Percentiles rank a stretch among this genome's conserved stretches.
These are phyloP conservation scores for Poeciliopsis turrubarensis DNA, from an alignment of 2,113 vertebrate genomes.

Conservation along the genomic window DNA sequence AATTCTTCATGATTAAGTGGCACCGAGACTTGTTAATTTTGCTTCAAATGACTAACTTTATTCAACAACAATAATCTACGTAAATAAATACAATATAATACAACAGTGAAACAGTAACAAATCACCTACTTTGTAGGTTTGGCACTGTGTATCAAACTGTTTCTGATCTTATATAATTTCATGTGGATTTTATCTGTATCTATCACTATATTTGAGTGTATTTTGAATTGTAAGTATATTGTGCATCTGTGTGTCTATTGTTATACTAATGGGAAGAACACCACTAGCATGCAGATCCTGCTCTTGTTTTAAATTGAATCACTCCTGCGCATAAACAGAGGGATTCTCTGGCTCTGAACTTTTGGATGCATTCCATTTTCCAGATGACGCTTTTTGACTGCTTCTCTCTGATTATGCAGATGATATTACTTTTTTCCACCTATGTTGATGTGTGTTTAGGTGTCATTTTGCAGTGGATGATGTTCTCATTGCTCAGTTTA, in stretches of 20 bases:
- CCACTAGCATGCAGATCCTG: conserved; percentile 50
- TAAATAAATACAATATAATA: not conserved
- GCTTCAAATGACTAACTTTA: too few relatives aligned
- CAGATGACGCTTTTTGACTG: conserved; percentile 45
- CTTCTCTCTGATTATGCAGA: conserved; percentile 74
- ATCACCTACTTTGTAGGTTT: conserved; percentile 3
- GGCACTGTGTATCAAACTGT: conserved; percentile 2
- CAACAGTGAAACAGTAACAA: conserved; percentile 13
- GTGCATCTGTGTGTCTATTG: conserved; percentile 9
- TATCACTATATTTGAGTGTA: conserved; percentile 4
- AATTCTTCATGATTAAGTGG: too few relatives aligned
- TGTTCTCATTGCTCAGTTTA: conserved; percentile 80
- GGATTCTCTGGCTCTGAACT: conserved; percentile 55
- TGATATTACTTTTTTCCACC: conserved; percentile 66
- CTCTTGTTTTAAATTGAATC: conserved; percentile 58
- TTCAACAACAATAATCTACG: conserved; percentile 7
- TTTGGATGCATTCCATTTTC: conserved; percentile 64
- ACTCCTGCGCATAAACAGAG: conserved; percentile 51
- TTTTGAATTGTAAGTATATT: too few relatives aligned
- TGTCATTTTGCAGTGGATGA: conserved; percentile 74
- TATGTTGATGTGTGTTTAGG: conserved; percentile 71
- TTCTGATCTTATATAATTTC: conserved; percentile 14
- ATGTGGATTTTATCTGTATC: conserved; percentile 16
- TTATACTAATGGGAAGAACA: conserved; percentile 47
- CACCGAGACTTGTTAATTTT: too few relatives aligned